Conservation (phyloP, 1,140 invertebrate genomes). For the Elysia chlorotica region DNA sequence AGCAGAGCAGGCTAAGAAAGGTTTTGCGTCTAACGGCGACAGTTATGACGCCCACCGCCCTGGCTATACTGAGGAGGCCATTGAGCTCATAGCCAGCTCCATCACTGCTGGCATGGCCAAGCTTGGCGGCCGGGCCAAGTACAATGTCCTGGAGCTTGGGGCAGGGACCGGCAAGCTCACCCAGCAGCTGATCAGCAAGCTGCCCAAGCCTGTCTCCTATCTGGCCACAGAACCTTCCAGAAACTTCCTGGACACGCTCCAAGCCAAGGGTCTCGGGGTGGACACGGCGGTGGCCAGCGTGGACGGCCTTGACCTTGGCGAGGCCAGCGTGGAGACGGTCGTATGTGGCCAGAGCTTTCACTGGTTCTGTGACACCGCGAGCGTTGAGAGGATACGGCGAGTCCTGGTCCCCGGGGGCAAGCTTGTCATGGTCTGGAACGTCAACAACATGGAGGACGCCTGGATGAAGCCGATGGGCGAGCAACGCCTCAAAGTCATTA, state of each 20-base stretch:
- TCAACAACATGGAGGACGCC: not conserved
- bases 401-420: conserved; percentile 29
- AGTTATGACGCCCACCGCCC: conserved; percentile 14
- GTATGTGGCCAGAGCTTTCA: conserved; percentile 37
- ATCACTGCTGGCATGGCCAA: not conserved
- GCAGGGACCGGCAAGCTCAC: conserved; percentile 32
- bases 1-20: not conserved
- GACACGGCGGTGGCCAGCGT: conserved; percentile 14
- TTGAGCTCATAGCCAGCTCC: conserved; percentile 4
- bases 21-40: conserved; percentile 2
- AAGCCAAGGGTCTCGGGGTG: conserved; percentile 12
- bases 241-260: conserved; percentile 20
- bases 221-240: conserved; percentile 26
- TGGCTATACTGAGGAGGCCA: conserved; percentile 11
- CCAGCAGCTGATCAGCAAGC: conserved; percentile 9
- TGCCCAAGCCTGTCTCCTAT: conserved; percentile 11
- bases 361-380: conserved; percentile 27
- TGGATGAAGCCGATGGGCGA: conserved; percentile 2
- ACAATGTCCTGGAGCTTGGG: conserved; percentile 28
- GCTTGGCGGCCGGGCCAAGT: not conserved
- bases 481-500: not conserved
- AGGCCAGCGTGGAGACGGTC: conserved; percentile 12
- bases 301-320: not conserved
- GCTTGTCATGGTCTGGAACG: conserved; percentile 22
- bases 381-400: conserved; percentile 26